phyloP scores from a whole-genome alignment of 2,113 vertebrate species.

The Nyctereutes procyonoides region DNA sequence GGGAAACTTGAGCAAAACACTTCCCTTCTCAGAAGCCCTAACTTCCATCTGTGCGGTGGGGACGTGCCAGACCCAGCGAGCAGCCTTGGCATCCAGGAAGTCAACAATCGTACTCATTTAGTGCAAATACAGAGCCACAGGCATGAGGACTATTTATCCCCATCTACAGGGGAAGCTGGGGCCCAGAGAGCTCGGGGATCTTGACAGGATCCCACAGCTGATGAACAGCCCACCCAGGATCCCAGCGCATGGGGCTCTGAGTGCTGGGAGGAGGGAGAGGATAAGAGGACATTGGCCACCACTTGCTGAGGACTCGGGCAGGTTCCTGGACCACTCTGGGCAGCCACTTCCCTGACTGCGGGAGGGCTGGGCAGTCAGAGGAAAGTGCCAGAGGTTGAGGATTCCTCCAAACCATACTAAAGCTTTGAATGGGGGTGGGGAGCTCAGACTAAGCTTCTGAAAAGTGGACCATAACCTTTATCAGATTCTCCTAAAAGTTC shows the following conservation, averaged over 20 bases:
- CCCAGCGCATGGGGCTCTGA: not conserved
- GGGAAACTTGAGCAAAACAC: not conserved
- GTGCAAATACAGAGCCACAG: not conserved
- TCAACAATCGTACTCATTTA: fast-evolving
- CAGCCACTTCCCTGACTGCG: not conserved
- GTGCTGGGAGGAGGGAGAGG: fast-evolving
- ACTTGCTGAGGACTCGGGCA: fast-evolving
- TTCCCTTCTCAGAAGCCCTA: no score
- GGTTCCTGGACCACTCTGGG: not conserved
- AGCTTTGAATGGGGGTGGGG: not conserved
- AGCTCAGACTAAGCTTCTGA: not conserved
- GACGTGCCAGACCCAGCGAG: not conserved
- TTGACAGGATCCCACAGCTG: no score
- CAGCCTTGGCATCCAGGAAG: fast-evolving
- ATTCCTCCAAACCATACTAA: not conserved
- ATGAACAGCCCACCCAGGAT: no score
- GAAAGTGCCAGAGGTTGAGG: not conserved
- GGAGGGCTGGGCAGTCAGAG: not conserved
- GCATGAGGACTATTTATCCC: fast-evolving
- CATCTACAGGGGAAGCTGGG: not conserved
- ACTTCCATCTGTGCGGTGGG: fast-evolving
- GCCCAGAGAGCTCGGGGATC: not conserved
- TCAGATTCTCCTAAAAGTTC: not conserved
- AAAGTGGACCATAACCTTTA: not conserved
- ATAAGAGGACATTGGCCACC: not conserved